Conservation (phyloP, 2,113 vertebrate species). For the Pandion haliaetus region DNA sequence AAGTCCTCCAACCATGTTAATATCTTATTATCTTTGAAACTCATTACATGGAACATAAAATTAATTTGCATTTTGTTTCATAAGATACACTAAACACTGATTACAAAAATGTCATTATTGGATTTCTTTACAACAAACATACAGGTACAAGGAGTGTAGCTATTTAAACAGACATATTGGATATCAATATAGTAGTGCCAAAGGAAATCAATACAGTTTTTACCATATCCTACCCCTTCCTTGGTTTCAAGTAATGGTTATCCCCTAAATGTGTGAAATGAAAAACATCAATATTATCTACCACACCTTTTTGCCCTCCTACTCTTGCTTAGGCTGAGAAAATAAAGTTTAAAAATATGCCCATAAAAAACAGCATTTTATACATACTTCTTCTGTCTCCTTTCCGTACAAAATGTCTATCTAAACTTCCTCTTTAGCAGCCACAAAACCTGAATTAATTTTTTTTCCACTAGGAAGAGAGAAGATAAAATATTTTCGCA, state of each 20-base stretch:
- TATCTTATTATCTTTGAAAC: neutral
- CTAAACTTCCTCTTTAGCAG: neutral
- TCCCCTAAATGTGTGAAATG: neutral
- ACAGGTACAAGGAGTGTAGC: neutral
- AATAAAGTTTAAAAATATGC: neutral
- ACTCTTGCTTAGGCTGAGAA: neutral
- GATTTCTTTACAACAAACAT: neutral
- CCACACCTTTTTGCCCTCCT: neutral
- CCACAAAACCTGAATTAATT: neutral
- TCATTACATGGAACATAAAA: neutral
- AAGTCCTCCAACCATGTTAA: neutral
- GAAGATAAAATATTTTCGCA: neutral
- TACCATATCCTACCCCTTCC: neutral
- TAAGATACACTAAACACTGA: neutral
- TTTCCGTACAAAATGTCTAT: neutral
- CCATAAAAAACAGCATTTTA: neutral
- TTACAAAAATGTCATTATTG: neutral
- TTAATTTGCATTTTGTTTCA: neutral
- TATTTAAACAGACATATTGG: neutral
- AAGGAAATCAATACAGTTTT: neutral
- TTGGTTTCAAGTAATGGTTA: neutral
- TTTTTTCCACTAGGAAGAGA: neutral
- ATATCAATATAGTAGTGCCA: neutral
- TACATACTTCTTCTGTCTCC: neutral
- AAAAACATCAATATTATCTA: neutral